A percentile compares a stretch with the other conserved stretches of the same genome.
phyloP scores from a whole-genome alignment of 2,888 invertebrate genomes.

The Amblyjoppa fuscipennis region DNA sequence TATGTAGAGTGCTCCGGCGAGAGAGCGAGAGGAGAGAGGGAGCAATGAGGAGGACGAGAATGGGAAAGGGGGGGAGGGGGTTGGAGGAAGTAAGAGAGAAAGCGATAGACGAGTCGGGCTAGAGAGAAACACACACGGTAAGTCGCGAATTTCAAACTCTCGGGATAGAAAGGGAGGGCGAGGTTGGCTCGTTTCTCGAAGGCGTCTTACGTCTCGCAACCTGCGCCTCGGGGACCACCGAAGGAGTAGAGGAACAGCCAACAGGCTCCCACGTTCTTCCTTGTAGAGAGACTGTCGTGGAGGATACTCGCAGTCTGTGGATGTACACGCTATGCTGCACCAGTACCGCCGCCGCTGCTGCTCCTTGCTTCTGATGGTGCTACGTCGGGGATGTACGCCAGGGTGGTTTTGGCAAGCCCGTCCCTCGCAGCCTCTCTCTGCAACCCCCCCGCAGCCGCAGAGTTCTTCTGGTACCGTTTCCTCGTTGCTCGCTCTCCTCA shows the following conservation, averaged over 20 bases:
- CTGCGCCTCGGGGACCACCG: conserved; percentile 74
- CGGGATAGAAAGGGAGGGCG: conserved; percentile 54
- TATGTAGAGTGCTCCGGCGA: conserved; percentile 49
- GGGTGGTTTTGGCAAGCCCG: conserved; percentile 83
- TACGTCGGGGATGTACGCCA: conserved; percentile 77
- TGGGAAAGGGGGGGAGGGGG: conserved; percentile 56
- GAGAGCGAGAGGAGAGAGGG: conserved; percentile 60
- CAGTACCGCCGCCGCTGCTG: conserved; percentile 73
- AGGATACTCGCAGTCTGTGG: conserved; percentile 56
- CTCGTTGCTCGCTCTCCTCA: conserved; percentile 36
- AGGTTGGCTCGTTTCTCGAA: conserved; percentile 73
- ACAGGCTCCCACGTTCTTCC: conserved; percentile 77
- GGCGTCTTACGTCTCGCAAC: conserved; percentile 82
- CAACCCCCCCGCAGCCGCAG: conserved; percentile 75
- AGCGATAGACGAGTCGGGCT: conserved; percentile 64
- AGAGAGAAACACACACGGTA: conserved; percentile 57
- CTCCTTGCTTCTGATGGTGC: conserved; percentile 74
- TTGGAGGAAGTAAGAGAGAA: conserved; percentile 65
- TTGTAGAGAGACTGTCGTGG: conserved; percentile 51
- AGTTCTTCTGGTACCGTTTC: conserved; percentile 45
- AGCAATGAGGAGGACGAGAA: conserved; percentile 61
- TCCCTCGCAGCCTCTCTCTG: conserved; percentile 74
- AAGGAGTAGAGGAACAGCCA: conserved; percentile 77
- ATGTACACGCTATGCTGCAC: conserved; percentile 72
- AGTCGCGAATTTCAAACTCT: conserved; percentile 57